These are phyloP conservation scores for Nothobranchius kuhntae DNA, from an alignment of 2,113 vertebrate species.

Conservation along the genomic window DNA sequence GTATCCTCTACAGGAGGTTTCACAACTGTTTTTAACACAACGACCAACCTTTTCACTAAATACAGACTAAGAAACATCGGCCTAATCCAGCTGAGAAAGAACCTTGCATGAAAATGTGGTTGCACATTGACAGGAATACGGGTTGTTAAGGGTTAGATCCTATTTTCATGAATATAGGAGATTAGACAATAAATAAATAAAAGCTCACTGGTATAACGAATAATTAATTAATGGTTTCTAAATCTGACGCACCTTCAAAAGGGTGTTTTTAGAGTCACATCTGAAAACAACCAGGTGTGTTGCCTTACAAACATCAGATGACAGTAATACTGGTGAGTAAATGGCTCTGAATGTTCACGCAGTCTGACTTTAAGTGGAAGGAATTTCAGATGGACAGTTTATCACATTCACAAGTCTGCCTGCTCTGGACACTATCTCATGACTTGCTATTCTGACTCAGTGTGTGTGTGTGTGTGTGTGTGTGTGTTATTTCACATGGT, in stretches of 20 bases:
- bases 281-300: conserved; percentile 62
- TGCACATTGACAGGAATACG: conserved; percentile 40
- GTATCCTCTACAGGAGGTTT: conserved; percentile 10
- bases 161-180: too few relatives aligned
- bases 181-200: too few relatives aligned
- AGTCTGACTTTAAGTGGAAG: conserved; percentile 72
- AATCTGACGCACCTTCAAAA: conserved; percentile 49
- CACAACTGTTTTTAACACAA: background rate
- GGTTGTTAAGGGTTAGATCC: background rate
- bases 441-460: conserved; percentile 53
- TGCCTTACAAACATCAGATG: conserved; percentile 70
- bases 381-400: conserved; percentile 73
- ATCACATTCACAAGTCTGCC: conserved; percentile 59
- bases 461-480: conserved; percentile 33
- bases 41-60: conserved; percentile 33
- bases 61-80: conserved; percentile 60
- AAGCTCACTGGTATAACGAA: conserved; percentile 14
- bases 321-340: conserved; percentile 68
- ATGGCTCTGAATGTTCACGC: conserved; percentile 70
- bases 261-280: conserved; percentile 31
- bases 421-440: conserved; percentile 64
- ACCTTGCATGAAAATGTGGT: background rate
- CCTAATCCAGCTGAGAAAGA: conserved; percentile 14
- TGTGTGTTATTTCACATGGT: conserved; percentile 36
- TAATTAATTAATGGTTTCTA: conserved; percentile 13